These are phyloP conservation scores for Oscheius onirici DNA, from an alignment of 2,888 invertebrate genomes.

Conservation along the genomic window DNA sequence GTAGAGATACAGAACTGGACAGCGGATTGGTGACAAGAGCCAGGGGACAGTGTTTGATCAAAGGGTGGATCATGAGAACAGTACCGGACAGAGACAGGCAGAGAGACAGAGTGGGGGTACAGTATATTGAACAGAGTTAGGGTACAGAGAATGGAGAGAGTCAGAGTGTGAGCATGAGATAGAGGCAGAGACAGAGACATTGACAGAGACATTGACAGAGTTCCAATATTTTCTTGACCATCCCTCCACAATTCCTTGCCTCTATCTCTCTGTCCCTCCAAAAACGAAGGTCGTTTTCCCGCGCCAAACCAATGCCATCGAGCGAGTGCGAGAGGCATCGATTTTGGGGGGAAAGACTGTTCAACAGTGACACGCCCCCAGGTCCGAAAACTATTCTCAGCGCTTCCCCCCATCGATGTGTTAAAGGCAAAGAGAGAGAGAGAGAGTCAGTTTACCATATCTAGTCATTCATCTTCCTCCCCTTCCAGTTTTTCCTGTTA, in stretches of 20 bases:
- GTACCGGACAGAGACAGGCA: no score
- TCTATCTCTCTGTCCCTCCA: background rate
- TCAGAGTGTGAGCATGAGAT: background rate
- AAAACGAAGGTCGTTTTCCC: constrained; percentile 18
- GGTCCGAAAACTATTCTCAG: constrained; percentile 2
- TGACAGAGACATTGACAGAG: background rate
- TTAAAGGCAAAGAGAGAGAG: background rate
- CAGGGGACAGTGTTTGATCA: no score
- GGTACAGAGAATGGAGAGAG: background rate
- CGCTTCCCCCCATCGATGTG: constrained; percentile 1
- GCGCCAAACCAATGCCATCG: constrained; percentile 10
- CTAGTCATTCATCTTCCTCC: background rate
- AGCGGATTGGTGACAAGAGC: no score
- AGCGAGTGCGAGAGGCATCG: constrained; percentile 11
- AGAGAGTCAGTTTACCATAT: background rate
- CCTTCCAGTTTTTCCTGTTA: background rate
- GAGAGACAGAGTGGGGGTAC: background rate
- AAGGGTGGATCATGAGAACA: no score
- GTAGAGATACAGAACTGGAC: no score
- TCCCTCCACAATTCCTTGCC: background rate
- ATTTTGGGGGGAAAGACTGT: constrained; percentile 6
- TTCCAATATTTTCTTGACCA: background rate
- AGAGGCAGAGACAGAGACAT: background rate
- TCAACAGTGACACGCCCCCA: background rate
- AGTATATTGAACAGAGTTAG: background rate